These are phyloP conservation scores for Triplophysa tibetana DNA, from an alignment of 2,113 vertebrate genomes.

Conservation along the genomic window DNA sequence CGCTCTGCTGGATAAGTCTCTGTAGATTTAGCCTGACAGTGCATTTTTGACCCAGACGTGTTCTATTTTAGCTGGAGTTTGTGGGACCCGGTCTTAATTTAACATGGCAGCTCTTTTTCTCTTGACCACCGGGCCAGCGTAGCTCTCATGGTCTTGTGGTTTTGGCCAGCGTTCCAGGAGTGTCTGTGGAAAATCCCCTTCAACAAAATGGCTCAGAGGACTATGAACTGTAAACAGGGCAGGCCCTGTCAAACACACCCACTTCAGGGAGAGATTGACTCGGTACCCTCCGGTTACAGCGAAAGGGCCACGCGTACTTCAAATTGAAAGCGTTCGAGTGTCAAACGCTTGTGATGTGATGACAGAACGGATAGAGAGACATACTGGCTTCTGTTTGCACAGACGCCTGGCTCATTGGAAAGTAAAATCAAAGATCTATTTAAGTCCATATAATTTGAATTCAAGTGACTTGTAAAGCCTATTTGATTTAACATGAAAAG, in stretches of 20 bases:
- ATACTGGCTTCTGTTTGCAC: background rate
- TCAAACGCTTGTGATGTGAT: background rate
- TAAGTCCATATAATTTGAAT: too few relatives aligned
- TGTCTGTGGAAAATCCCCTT: conserved; percentile 47
- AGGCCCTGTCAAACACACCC: conserved; percentile 23
- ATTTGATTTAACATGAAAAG: too few relatives aligned
- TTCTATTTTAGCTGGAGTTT: conserved; percentile 42
- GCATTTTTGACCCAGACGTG: conserved; percentile 38
- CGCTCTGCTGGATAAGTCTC: conserved; percentile 15
- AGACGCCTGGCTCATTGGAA: background rate
- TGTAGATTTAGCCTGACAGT: conserved; percentile 33
- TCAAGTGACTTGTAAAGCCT: too few relatives aligned
- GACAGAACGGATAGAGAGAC: background rate
- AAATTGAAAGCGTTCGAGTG: background rate
- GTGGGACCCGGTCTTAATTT: conserved; percentile 33
- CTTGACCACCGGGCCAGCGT: conserved; percentile 33
- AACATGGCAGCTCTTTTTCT: conserved; percentile 41
- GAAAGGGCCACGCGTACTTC: background rate
- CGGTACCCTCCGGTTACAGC: conserved; percentile 7
- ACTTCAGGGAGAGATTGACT: background rate
- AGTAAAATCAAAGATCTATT: too few relatives aligned
- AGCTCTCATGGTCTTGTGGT: conserved; percentile 41
- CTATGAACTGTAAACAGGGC: conserved; percentile 29
- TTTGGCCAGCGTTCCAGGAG: conserved; percentile 32
- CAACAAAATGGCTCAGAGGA: conserved; percentile 26